Evolutionary conservation across 1,140 invertebrate genomes (phyloP), one percentile per base, ranked within the genome.

Genomic region (Lasaia peninsularis): DNA sequence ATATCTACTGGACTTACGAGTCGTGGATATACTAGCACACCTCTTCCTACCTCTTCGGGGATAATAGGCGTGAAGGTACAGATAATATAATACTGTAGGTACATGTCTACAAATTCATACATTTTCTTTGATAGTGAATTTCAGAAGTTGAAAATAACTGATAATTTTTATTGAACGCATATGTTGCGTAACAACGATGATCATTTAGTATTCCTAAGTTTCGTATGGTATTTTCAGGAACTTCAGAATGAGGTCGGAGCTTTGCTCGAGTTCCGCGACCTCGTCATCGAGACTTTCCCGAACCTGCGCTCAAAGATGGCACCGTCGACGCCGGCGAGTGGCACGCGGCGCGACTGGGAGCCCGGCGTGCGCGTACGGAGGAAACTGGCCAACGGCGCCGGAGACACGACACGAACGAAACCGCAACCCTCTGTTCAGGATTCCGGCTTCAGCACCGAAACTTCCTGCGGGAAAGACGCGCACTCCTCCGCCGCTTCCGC

Each of bases 201-300:
- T 6, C 24, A 4, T 3, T 28, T 1, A 28, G 2, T 28, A 28
- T 5, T 28, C 24, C 8, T 28, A 28, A 2, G 12, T 2, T 2
- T 9, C 55, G 32, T 50, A n/a, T n/a, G 2, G 10, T 34, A 49
- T n/a, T 60, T 71, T 12, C 91, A 94, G 92, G 95, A 96, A 91
- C 91, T 96, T 78, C 95, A 96, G 92, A 94, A 96, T 94, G 95
- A 96, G 90, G 95, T 97, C 88, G 95, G 95, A 49, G 95, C 95
- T 61, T 86, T 97, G 59, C 92, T 96, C 83, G 95, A 96, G 88
- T 97, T 97, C 83, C 94, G 95, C 89, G 95, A 96, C 89, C 92
- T 96, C 91, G 95, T 97, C 91, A 95, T 96, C 91, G 95, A 96
- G 92, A 95, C 95, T 63, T 96, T 96, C 90, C 96, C 96, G 65